Evolutionary conservation across 1,140 invertebrate species (phyloP), one percentile per base, ranked within the genome.

Genomic region (Lepidurus couesii): DNA sequence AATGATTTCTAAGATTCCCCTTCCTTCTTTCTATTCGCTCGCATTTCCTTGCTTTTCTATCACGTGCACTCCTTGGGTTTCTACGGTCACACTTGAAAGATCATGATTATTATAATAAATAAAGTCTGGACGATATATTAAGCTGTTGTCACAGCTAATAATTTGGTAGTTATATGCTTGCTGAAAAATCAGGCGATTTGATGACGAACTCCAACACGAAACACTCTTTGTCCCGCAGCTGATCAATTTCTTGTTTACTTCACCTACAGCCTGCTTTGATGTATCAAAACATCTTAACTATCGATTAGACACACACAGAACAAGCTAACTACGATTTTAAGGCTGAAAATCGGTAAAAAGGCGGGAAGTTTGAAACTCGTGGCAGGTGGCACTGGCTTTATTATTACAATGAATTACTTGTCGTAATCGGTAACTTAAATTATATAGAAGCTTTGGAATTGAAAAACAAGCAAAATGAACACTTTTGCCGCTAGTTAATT

Each of bases 221-320:
- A 65, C 16, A 16, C 53, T 65, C 53, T 65, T 65, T 65, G 53
- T 65, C 21, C 21, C 53, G n/a, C 53, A 65, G 53, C 53, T 65
- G 53, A 65, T 65, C 53, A 65, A 21, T 65, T 65, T 65, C 21
- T 65, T 65, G 53, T 65, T 65, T 65, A 65, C 53, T 9, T 13
- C 21, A 3, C 13, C 47, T n/a, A 65, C 16, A 65, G 4, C 34
- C 53, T 21, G 16, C 4, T 65, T 21, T 65, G 53, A 5, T 65
- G 16, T 10, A 65, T 65, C 53, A 21, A 16, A n/a, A 65, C 16
- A 65, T n/a, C 7, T 65, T 13, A 9, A 65, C 16, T 16, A 65
- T 65, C 53, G 53, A 65, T 65, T 65, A 11, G 6, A 34, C 34
- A 2, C 0, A 34, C 4, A 4, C 1, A 34, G 34, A 34, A 34